Evolutionary conservation across 2,113 vertebrate species (phyloP).

Genomic region (Bambusicola thoracicus): DNA sequence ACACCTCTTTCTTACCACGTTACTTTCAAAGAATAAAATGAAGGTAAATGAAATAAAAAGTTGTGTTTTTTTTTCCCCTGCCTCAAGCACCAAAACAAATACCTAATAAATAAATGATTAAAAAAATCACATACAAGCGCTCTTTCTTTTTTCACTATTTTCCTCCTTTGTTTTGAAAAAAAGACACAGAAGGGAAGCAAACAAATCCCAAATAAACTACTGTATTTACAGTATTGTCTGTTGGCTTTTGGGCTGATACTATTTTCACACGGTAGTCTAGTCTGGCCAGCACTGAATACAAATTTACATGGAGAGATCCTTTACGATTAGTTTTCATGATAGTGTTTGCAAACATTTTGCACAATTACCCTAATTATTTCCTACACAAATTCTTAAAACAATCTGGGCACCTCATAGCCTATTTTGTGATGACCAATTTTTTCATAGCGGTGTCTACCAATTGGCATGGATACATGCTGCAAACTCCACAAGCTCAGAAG

Average conservation of each 20-base stretch:
- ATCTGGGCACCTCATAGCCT: background rate
- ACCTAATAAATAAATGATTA: background rate
- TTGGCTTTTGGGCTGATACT: background rate
- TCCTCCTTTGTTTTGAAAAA: background rate
- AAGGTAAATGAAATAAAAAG: constrained; percentile 15
- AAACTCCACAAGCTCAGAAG: background rate
- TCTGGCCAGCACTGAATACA: background rate
- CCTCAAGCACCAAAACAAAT: background rate
- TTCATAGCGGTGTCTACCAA: background rate
- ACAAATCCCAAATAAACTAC: background rate
- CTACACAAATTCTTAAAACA: background rate
- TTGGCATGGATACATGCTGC: background rate
- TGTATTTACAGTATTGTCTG: background rate
- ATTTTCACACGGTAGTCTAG: background rate
- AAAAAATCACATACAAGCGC: background rate
- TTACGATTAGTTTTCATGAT: background rate
- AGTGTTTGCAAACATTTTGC: background rate
- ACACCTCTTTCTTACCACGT: background rate
- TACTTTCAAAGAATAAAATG: constrained; percentile 14
- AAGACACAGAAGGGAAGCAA: background rate
- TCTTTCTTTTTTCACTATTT: background rate
- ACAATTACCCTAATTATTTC: background rate
- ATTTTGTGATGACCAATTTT: background rate
- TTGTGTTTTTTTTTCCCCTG: background rate
- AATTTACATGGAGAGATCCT: background rate